Conservation (phyloP, 92 coral and sea anemone species). For the Blastomussa wellsi region DNA sequence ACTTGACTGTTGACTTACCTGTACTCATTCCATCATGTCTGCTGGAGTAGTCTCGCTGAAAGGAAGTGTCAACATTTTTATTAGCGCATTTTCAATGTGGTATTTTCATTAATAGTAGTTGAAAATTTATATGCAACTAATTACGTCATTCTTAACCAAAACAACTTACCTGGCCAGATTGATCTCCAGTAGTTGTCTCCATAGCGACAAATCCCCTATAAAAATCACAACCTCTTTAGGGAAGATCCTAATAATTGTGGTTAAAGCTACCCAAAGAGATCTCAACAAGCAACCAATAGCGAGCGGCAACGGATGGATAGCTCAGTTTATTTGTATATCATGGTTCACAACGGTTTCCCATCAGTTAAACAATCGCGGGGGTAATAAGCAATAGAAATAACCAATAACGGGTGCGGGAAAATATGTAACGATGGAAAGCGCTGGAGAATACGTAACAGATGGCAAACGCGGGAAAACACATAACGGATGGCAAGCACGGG, state of each 20-base stretch:
- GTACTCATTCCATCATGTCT: slow-evolving; percentile 49
- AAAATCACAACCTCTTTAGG: neutral
- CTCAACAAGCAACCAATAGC: no score
- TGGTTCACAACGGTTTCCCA: no score
- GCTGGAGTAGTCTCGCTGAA: slow-evolving; percentile 35
- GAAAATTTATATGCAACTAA: neutral
- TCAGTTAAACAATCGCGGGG: no score
- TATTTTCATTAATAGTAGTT: neutral
- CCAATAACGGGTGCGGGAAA: no score
- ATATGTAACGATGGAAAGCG: neutral
- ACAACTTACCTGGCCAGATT: slow-evolving; percentile 11
- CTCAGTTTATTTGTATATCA: no score
- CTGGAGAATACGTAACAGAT: neutral
- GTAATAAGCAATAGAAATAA: no score
- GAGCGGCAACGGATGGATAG: no score
- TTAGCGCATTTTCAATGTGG: neutral
- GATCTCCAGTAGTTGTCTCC: neutral
- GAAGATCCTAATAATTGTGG: neutral
- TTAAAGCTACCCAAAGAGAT: neutral
- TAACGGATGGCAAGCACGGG: neutral
- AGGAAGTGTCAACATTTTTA: neutral
- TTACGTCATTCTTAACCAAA: neutral
- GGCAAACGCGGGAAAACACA: neutral
- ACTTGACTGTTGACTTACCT: slow-evolving; percentile 21
- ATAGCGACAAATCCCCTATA: slow-evolving; percentile 16